Percentiles rank a stretch among this genome's conserved stretches.
Evolutionary conservation across 2,113 vertebrate genomes (phyloP).

Genomic region (Odobenus rosmarus): DNA sequence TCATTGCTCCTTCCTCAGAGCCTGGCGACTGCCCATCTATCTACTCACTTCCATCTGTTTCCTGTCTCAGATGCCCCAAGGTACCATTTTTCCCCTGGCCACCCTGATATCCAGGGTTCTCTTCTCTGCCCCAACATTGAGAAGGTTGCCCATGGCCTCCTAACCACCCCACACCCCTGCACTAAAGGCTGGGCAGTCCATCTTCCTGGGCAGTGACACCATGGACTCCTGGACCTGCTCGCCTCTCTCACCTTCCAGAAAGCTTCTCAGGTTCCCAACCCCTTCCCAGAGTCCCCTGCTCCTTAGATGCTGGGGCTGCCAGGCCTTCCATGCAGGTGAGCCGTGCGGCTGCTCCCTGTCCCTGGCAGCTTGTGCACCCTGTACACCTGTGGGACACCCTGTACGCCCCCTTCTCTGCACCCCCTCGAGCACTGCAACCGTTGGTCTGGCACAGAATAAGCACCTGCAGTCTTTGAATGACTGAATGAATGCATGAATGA

Average conservation of each 20-base stretch:
- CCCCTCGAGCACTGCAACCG: not conserved
- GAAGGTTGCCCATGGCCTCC: not conserved
- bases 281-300: too few relatives aligned
- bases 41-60: too few relatives aligned
- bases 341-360: too few relatives aligned
- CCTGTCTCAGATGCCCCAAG: not conserved
- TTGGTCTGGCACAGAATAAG: not conserved
- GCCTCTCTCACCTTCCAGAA: not conserved
- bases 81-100: not conserved
- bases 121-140: too few relatives aligned
- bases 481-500: not conserved
- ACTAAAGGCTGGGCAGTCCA: not conserved
- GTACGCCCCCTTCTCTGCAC: not conserved
- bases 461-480: not conserved
- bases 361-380: not conserved
- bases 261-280: not conserved
- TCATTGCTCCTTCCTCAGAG: not conserved
- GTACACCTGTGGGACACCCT: not conserved
- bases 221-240: too few relatives aligned
- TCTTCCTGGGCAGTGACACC: not conserved
- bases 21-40: too few relatives aligned
- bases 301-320: not conserved
- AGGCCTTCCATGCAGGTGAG: not conserved
- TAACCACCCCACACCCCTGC: fast-evolving
- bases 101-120: not conserved